A percentile compares a stretch with the other conserved stretches of the same genome.
Conservation (phyloP, 30 jellyfish, hydroid and myxozoan species). For the Cassiopea xamachana region DNA sequence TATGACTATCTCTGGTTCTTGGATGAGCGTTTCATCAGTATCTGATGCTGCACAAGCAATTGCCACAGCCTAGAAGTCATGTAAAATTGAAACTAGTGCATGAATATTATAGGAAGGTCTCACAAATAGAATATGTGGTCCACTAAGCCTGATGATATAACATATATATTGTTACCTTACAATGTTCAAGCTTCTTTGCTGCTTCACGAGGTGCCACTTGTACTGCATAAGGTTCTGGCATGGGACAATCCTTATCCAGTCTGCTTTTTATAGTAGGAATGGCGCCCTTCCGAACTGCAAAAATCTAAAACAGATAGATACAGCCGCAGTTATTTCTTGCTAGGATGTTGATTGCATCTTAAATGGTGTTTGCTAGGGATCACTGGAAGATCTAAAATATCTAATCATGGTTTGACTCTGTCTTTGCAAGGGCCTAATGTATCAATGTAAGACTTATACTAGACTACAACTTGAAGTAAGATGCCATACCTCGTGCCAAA, state of each 20-base stretch:
- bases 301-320: neutral
- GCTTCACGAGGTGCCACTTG: neutral
- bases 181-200: neutral
- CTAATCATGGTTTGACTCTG: neutral
- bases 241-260: constrained; percentile 10
- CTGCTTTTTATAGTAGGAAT: neutral
- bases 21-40: constrained; percentile 2
- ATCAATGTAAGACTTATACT: neutral
- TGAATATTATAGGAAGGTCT: neutral
- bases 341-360: neutral
- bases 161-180: neutral
- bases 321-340: neutral
- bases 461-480: neutral
- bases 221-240: neutral
- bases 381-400: neutral
- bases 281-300: neutral
- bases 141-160: neutral
- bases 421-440: constrained; percentile 5
- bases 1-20: constrained; percentile 2
- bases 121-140: constrained; percentile 2
- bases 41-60: constrained; percentile 17
- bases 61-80: constrained; percentile 23
- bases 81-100: neutral
- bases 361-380: neutral
- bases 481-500: constrained; percentile 9